These are phyloP conservation scores for Mesitornis unicolor DNA, from an alignment of 2,113 vertebrate genomes.

Conservation along the genomic window DNA sequence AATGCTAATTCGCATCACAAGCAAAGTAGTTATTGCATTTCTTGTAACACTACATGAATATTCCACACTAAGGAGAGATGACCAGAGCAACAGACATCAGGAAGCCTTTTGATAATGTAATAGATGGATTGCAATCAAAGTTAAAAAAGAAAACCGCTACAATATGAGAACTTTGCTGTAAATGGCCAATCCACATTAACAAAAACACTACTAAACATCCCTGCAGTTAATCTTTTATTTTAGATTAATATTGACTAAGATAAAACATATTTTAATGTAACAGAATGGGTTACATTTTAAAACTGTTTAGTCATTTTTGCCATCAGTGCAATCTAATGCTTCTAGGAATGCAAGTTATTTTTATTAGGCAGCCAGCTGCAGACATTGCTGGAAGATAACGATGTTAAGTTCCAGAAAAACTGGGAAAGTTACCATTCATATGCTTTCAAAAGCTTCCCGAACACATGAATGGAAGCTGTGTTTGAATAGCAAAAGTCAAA, in stretches of 20 bases:
- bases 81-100: not conserved
- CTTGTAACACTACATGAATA: not conserved
- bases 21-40: not conserved
- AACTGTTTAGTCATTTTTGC: not conserved
- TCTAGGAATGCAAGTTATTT: conserved; percentile 48
- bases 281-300: not conserved
- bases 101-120: not conserved
- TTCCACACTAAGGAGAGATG: not conserved
- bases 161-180: not conserved
- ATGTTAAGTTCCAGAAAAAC: not conserved
- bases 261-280: not conserved
- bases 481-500: not conserved
- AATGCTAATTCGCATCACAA: not conserved
- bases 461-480: not conserved
- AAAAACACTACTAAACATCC: not conserved
- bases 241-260: not conserved
- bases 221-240: not conserved
- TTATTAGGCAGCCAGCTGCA: conserved; percentile 29
- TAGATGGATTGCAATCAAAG: not conserved
- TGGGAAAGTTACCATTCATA: conserved; percentile 7
- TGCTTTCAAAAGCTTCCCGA: not conserved
- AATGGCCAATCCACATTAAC: not conserved
- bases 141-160: not conserved
- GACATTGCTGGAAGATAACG: not conserved
- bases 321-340: not conserved